Evolutionary conservation across 2,888 invertebrate species (phyloP), one percentile per base, ranked within the genome.

Genomic region (Tuberolachnus salignus): DNA sequence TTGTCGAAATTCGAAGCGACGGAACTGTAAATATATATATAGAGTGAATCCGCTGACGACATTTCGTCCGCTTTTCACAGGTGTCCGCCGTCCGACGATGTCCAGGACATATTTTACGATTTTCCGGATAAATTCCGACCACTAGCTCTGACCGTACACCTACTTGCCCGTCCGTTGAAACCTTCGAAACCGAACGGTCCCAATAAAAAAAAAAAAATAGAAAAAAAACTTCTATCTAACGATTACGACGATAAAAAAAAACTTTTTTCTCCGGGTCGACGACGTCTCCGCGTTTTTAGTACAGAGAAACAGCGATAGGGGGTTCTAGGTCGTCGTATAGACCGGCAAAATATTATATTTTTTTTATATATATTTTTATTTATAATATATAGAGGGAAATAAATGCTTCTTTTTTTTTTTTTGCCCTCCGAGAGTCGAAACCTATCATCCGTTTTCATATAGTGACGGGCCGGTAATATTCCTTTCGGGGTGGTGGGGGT

Each of bases 191-290:
- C 21, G 42, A 70, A 70, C 42, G 55, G 55, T 70, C 55, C 42
- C 19, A 69, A 69, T 69, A 55, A 69, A 69, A 69, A 34, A 53
- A 21, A 1, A 4, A 70, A 70, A n/a, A n/a, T n/a, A n/a, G n/a
- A n/a, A n/a, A n/a, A n/a, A n/a, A n/a, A n/a, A n/a, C n/a, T n/a
- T n/a, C n/a, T 55, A 55, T 55, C 70, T 19, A 70, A 44, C 21
- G 53, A 21, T 42, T 10, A 21, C 34, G 55, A 70, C 14, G 70
- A 55, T 55, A 70, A 70, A 34, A 70, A 70, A 34, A 34, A 70
- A 70, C 16, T 55, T 55, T 69, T n/a, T n/a, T n/a, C n/a, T 69
- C 19, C 14, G 3, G 3, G 34, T 34, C 14, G 34, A 53, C 21
- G 53, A 69, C 53, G 19, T 42, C 21, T 70, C 55, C 69, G 69